Conservation (phyloP, 1,140 invertebrate species). For the Notospermus geniculatus region DNA sequence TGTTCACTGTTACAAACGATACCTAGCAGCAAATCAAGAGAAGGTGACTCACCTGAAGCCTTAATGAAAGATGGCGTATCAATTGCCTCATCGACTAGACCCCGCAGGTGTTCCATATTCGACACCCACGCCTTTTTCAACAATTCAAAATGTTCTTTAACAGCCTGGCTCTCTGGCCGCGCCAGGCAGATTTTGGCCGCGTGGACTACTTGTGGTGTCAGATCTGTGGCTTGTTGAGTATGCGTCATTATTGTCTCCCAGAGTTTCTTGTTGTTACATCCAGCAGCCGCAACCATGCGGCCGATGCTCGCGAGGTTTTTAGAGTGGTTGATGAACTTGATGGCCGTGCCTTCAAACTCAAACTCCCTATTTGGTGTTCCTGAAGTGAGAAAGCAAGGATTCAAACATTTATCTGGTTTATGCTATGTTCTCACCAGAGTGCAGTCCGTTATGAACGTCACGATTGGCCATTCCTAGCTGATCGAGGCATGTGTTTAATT, state of each 20-base stretch:
- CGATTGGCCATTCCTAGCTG: too few relatives aligned
- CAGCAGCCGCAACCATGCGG: constrained; percentile 87
- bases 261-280: constrained; percentile 89
- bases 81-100: constrained; percentile 93
- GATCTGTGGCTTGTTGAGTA: constrained; percentile 60
- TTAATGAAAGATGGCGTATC: constrained; percentile 90
- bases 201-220: constrained; percentile 95
- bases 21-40: too few relatives aligned
- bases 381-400: constrained; percentile 11
- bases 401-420: too few relatives aligned
- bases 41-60: constrained; percentile 73
- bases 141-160: constrained; percentile 97
- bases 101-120: constrained; percentile 80
- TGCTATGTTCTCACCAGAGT: too few relatives aligned
- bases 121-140: constrained; percentile 91
- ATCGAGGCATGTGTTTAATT: too few relatives aligned
- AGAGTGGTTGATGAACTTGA: constrained; percentile 67
- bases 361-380: constrained; percentile 81
- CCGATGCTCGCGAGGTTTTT: constrained; percentile 81
- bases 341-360: constrained; percentile 87
- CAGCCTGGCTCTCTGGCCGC: constrained; percentile 89
- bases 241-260: constrained; percentile 76
- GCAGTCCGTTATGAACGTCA: too few relatives aligned
- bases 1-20: too few relatives aligned
- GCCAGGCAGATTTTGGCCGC: constrained; percentile 93